These are phyloP conservation scores for Frankliniella fusca DNA, from an alignment of 2,888 invertebrate genomes.

Conservation along the genomic window DNA sequence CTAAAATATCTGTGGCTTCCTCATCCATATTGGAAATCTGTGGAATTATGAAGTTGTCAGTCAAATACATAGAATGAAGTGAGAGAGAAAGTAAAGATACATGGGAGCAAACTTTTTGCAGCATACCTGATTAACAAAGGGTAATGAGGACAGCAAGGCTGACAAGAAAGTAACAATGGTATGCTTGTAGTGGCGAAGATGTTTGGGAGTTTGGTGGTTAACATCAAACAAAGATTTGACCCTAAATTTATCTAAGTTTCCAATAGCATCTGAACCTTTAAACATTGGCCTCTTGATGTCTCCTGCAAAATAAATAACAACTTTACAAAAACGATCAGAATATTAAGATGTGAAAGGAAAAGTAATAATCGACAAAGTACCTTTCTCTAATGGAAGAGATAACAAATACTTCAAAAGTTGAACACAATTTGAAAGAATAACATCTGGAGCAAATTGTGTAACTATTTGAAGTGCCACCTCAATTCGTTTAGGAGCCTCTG, in stretches of 20 bases:
- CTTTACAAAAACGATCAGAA: not conserved
- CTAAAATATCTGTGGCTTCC: constrained; percentile 52
- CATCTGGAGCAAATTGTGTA: constrained; percentile 61
- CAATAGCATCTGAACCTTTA: not conserved
- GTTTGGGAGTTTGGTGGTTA: constrained; percentile 62
- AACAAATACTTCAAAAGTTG: constrained; percentile 63
- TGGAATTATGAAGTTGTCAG: not conserved
- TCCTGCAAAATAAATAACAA: not conserved
- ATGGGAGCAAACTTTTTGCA: too few relatives aligned
- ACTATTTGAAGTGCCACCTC: constrained; percentile 66
- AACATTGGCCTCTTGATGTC: not conserved
- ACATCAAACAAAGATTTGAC: constrained; percentile 56
- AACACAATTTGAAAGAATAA: constrained; percentile 61
- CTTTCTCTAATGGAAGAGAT: constrained; percentile 59
- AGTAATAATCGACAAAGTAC: constrained; percentile 38
- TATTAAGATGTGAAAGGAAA: not conserved
- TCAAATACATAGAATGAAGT: not conserved
- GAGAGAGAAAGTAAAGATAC: not conserved
- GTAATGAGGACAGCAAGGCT: constrained; percentile 61
- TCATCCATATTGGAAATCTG: not conserved
- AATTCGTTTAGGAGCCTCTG: constrained; percentile 45
- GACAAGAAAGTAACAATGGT: constrained; percentile 69
- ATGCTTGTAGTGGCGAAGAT: constrained; percentile 81
- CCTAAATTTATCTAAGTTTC: constrained; percentile 42
- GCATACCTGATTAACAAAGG: constrained; percentile 61